A percentile compares a stretch with the other conserved stretches of the same genome.
Conservation (phyloP, 2,113 vertebrate genomes). For the Cinclus mexicanus region DNA sequence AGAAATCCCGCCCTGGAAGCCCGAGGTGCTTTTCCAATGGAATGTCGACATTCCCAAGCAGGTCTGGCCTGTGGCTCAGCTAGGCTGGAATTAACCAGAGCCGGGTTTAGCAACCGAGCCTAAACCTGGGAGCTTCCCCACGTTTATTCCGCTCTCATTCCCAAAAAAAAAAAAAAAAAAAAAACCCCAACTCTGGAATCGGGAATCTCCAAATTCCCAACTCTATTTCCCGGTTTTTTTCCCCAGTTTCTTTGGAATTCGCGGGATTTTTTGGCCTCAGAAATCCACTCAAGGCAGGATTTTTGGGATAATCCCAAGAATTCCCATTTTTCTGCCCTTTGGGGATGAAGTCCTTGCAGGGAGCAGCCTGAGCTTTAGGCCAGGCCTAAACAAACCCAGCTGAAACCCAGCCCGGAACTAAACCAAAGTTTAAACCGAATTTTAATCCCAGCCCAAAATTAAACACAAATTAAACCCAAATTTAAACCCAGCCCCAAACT, state of each 20-base stretch:
- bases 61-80: not conserved
- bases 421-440: too few relatives aligned
- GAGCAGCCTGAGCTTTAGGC: not conserved
- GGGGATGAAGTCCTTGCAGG: not conserved
- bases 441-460: not conserved
- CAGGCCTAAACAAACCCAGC: not conserved
- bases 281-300: not conserved
- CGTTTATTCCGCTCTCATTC: not conserved
- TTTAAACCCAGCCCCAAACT: not conserved
- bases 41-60: not conserved
- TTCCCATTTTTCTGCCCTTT: not conserved
- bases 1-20: not conserved
- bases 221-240: not conserved
- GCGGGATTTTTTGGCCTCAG: not conserved
- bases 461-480: not conserved
- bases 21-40: not conserved
- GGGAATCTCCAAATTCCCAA: not conserved
- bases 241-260: not conserved
- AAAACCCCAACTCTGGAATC: not conserved
- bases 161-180: not conserved
- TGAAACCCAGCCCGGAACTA: not conserved
- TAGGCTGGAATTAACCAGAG: not conserved
- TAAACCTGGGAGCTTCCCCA: rapidly evolving
- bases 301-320: not conserved
- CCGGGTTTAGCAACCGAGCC: not conserved